Conservation (phyloP, 2,888 invertebrate species). For the Xestia sexstrigata region DNA sequence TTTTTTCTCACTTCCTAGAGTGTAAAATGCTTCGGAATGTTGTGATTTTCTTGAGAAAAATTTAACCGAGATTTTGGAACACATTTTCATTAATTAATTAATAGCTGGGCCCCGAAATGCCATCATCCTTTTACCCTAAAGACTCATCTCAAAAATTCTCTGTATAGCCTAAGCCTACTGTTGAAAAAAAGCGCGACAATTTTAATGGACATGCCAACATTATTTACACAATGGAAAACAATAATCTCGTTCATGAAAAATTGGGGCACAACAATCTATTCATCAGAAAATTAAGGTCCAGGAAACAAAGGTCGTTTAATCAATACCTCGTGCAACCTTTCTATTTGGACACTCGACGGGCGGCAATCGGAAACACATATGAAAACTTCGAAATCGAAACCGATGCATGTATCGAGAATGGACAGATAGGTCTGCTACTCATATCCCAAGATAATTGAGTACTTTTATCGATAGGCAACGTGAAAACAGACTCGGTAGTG, state of each 20-base stretch:
- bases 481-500: not conserved
- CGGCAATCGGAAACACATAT: slow-evolving; percentile 37
- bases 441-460: not conserved
- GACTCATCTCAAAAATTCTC: too few species aligned
- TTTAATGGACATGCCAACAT: slow-evolving; percentile 1
- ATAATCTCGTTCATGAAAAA: slow-evolving; percentile 21
- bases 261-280: slow-evolving; percentile 20
- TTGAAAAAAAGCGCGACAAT: too few species aligned
- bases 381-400: slow-evolving; percentile 11
- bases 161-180: too few species aligned
- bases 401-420: slow-evolving; percentile 12
- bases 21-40: too few species aligned
- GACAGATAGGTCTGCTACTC: not conserved
- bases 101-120: too few species aligned
- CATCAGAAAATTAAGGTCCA: slow-evolving; percentile 31
- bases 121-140: too few species aligned
- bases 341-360: slow-evolving; percentile 8
- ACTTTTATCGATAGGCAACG: slow-evolving; percentile 1
- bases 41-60: too few species aligned
- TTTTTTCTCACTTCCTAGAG: too few species aligned
- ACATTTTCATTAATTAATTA: too few species aligned
- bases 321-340: slow-evolving; percentile 35
- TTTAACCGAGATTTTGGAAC: too few species aligned
- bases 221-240: slow-evolving; percentile 30
- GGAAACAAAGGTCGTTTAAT: slow-evolving; percentile 39